phyloP scores from a whole-genome alignment of 2,113 vertebrate species.

The Thamnaconus septentrionalis region DNA sequence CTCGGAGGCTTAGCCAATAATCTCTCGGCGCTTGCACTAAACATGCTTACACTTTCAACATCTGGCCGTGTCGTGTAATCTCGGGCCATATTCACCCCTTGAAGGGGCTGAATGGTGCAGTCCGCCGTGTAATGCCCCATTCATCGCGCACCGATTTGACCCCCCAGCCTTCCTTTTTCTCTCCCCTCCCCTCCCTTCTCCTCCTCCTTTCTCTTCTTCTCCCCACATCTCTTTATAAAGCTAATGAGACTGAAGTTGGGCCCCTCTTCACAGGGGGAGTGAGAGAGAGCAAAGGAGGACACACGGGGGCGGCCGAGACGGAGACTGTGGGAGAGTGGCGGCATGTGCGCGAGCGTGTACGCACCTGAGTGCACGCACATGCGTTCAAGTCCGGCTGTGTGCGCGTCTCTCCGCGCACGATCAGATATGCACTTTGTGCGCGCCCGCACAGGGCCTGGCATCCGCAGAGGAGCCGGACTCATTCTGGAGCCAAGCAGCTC shows the following conservation, averaged over 20 bases:
- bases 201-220: constrained; percentile 65
- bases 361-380: constrained; percentile 32
- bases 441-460: constrained; percentile 32
- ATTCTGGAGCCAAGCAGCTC: constrained; percentile 9
- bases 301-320: constrained; percentile 7
- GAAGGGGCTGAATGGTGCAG: constrained; percentile 67
- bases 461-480: constrained; percentile 31
- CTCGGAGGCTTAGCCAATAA: constrained; percentile 3
- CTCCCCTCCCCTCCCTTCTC: constrained; percentile 49
- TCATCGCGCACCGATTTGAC: constrained; percentile 75
- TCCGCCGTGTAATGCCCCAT: constrained; percentile 75
- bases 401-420: constrained; percentile 26
- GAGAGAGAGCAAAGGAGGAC: constrained; percentile 45
- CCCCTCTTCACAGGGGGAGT: constrained; percentile 55
- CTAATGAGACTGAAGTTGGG: constrained; percentile 81
- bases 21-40: background rate
- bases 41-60: constrained; percentile 18
- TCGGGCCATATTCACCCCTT: constrained; percentile 60
- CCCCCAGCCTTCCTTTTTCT: constrained; percentile 61
- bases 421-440: constrained; percentile 46
- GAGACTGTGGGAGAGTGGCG: background rate
- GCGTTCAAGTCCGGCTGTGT: constrained; percentile 11
- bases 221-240: constrained; percentile 79
- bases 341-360: constrained; percentile 20
- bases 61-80: constrained; percentile 24